Percentiles rank a stretch among this genome's conserved stretches.
phyloP scores from a whole-genome alignment of 2,113 vertebrate genomes.

The Sciurus niger region DNA sequence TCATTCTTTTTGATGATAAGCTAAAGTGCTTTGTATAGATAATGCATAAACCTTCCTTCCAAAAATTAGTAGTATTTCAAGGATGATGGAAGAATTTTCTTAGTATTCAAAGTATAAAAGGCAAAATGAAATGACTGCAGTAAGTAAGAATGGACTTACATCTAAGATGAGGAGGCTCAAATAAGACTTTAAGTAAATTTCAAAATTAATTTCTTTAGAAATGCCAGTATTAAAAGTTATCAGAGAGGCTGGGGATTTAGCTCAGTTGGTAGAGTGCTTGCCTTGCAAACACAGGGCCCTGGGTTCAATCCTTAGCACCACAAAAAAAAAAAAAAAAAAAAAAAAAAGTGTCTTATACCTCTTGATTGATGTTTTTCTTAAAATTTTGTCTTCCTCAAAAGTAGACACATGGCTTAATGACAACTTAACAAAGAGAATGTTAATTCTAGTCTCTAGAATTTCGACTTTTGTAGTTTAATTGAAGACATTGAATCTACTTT shows the following conservation, averaged over 20 bases:
- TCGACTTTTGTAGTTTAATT: conserved; percentile 77
- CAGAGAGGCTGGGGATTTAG: background rate
- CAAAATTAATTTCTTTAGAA: conserved; percentile 35
- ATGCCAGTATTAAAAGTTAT: conserved; percentile 35
- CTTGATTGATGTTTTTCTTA: conserved; percentile 67
- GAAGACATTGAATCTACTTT: conserved; percentile 33
- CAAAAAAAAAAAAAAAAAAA: too few species aligned
- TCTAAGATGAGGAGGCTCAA: background rate
- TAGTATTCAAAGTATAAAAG: conserved; percentile 38
- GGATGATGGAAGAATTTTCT: background rate
- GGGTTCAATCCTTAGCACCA: too few species aligned
- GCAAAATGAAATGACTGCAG: background rate
- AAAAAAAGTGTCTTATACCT: background rate
- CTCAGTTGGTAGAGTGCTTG: too few species aligned
- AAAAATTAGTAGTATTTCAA: conserved; percentile 5
- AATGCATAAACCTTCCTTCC: background rate
- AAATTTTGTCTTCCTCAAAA: conserved; percentile 65
- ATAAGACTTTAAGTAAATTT: conserved; percentile 31
- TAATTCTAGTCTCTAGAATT: conserved; percentile 70
- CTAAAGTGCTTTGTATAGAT: background rate
- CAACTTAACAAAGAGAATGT: conserved; percentile 60
- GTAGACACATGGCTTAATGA: conserved; percentile 46
- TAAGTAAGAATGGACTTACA: conserved; percentile 3
- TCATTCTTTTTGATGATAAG: background rate
- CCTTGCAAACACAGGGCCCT: too few species aligned